These are phyloP conservation scores for Aphelinus atriplicis DNA, from an alignment of 1,140 invertebrate genomes.

Conservation along the genomic window DNA sequence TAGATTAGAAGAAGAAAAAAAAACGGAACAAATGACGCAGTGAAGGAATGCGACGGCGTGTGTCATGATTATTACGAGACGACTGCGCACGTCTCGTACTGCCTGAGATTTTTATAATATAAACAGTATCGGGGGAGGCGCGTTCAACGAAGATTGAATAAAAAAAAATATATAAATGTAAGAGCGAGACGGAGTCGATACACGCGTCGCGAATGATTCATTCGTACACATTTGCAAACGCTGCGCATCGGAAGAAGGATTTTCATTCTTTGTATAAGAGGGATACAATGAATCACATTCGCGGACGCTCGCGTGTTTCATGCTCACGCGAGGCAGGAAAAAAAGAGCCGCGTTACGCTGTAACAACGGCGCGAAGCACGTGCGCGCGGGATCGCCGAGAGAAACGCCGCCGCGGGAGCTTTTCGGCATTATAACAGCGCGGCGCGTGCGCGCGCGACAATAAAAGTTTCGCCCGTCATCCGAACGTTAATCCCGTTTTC, in stretches of 20 bases:
- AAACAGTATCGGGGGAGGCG: constrained; percentile 28
- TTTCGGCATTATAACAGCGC: constrained; percentile 15
- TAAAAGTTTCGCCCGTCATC: neutral
- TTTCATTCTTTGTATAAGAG: constrained; percentile 5
- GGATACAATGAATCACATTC: neutral
- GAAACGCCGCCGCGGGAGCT: neutral
- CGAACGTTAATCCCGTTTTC: neutral
- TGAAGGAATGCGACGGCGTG: neutral
- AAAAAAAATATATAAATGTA: constrained; percentile 2
- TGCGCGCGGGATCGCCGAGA: constrained; percentile 2
- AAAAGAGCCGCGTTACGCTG: neutral
- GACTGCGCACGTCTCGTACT: constrained; percentile 35
- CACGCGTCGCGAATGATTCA: constrained; percentile 1
- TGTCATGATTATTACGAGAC: constrained; percentile 22
- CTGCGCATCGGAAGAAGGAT: neutral
- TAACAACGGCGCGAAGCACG: constrained; percentile 1
- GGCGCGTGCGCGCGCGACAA: neutral
- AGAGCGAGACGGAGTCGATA: constrained; percentile 35
- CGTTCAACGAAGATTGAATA: constrained; percentile 16
- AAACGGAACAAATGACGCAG: neutral
- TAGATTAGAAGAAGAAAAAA: constrained; percentile 10
- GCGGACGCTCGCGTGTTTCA: neutral
- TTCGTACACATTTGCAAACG: neutral
- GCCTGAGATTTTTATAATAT: constrained; percentile 44
- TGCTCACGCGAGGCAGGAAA: neutral